Conservation (phyloP, 2,888 invertebrate genomes). For the Rosalia funebris region DNA sequence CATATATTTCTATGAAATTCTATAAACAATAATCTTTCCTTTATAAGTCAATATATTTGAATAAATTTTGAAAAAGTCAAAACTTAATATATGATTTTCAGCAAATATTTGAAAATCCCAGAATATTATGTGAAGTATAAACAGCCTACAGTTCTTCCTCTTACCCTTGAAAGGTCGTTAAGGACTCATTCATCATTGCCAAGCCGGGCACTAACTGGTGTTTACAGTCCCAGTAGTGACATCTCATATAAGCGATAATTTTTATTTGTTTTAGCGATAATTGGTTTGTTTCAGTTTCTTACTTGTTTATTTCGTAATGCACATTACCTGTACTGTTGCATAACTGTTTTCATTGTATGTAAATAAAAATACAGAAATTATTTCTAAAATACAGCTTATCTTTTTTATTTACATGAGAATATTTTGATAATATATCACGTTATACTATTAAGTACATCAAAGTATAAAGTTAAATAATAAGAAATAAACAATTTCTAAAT, state of each 20-base stretch:
- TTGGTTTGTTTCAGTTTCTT: neutral
- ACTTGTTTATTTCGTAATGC: neutral
- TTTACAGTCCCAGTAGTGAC: constrained; percentile 68
- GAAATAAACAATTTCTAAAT: no score
- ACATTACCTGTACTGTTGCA: no score
- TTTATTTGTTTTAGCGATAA: neutral
- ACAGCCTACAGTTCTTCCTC: constrained; percentile 68
- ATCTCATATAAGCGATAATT: constrained; percentile 64
- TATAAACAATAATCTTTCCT: no score
- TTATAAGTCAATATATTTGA: no score
- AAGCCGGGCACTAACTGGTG: constrained; percentile 68
- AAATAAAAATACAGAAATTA: neutral
- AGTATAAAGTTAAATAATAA: no score
- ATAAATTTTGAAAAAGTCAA: no score
- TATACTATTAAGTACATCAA: no score
- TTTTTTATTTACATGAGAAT: no score
- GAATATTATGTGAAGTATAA: constrained; percentile 70
- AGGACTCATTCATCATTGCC: constrained; percentile 68
- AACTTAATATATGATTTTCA: constrained; percentile 55
- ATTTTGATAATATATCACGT: no score
- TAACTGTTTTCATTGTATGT: no score
- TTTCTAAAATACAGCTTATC: neutral
- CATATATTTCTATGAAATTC: no score
- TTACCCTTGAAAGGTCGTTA: constrained; percentile 65
- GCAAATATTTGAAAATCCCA: constrained; percentile 69